These are phyloP conservation scores for Brachyhypopomus occidentalis DNA, from an alignment of 2,113 vertebrate species.

Conservation along the genomic window DNA sequence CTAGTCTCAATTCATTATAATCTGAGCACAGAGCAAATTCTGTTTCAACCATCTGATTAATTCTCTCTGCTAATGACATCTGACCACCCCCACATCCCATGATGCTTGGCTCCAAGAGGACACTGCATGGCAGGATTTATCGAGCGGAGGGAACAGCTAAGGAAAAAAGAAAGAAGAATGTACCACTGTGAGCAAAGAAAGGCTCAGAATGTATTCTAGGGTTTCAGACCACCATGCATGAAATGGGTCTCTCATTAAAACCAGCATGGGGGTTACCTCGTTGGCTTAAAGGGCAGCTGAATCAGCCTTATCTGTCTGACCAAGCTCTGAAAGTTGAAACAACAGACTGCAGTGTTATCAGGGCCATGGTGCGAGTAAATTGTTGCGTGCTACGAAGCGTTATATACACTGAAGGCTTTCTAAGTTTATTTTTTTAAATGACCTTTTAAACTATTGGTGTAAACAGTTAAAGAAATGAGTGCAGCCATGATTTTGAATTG, in stretches of 20 bases:
- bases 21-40: slow-evolving; percentile 19
- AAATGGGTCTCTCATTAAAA: slow-evolving; percentile 49
- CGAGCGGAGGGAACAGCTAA: slow-evolving; percentile 50
- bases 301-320: slow-evolving; percentile 21
- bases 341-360: neutral
- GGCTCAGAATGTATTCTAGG: slow-evolving; percentile 28
- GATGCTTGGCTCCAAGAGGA: slow-evolving; percentile 31
- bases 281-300: slow-evolving; percentile 31
- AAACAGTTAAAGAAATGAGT: neutral
- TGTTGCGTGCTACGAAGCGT: neutral
- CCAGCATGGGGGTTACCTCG: slow-evolving; percentile 26
- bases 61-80: slow-evolving; percentile 48
- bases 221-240: slow-evolving; percentile 21
- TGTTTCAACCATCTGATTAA: slow-evolving; percentile 35
- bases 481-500: too few relatives aligned
- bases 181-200: neutral
- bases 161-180: slow-evolving; percentile 39
- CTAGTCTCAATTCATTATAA: slow-evolving; percentile 18
- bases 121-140: slow-evolving; percentile 49
- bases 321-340: slow-evolving; percentile 29
- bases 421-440: neutral
- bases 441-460: neutral
- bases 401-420: neutral
- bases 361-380: neutral
- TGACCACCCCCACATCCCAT: slow-evolving; percentile 15